These are phyloP conservation scores for Ctenopoma kingsleyae DNA, from an alignment of 2,797 vertebrate species.

Conservation along the genomic window DNA sequence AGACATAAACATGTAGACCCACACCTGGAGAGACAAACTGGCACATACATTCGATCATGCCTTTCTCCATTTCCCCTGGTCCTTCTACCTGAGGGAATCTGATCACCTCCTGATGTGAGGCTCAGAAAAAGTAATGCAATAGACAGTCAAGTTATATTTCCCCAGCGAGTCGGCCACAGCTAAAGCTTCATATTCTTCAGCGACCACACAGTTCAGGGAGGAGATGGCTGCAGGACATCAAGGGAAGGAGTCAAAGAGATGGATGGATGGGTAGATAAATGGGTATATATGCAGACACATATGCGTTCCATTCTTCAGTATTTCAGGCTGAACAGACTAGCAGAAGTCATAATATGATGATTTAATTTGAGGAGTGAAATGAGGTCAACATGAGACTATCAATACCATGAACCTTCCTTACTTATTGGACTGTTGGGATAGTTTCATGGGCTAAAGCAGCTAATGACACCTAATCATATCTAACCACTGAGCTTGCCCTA, in stretches of 20 bases:
- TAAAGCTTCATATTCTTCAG: constrained; percentile 72
- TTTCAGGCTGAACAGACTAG: constrained; percentile 21
- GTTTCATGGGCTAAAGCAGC: constrained; percentile 39
- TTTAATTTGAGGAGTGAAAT: constrained; percentile 30
- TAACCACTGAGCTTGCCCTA: constrained; percentile 39
- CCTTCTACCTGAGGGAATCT: constrained; percentile 66
- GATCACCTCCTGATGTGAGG: constrained; percentile 78
- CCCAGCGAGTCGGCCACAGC: constrained; percentile 68
- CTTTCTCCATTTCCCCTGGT: constrained; percentile 51
- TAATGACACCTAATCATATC: constrained; percentile 77
- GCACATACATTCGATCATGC: constrained; percentile 50
- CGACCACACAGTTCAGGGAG: constrained; percentile 43
- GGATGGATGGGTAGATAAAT: constrained; percentile 36
- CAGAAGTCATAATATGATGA: constrained; percentile 7
- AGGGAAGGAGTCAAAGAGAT: constrained; percentile 48
- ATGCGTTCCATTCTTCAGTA: constrained; percentile 31
- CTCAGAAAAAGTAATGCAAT: constrained; percentile 78
- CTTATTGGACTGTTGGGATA: constrained; percentile 22
- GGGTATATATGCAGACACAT: constrained; percentile 36
- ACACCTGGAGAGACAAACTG: constrained; percentile 20
- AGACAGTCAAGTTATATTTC: constrained; percentile 80
- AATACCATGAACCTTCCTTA: constrained; percentile 40
- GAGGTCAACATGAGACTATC: constrained; percentile 38
- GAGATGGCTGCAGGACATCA: constrained; percentile 59
- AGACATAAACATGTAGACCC: constrained; percentile 31